phyloP scores from a whole-genome alignment of 1,140 invertebrate species.

The Mactra quadrangularis region DNA sequence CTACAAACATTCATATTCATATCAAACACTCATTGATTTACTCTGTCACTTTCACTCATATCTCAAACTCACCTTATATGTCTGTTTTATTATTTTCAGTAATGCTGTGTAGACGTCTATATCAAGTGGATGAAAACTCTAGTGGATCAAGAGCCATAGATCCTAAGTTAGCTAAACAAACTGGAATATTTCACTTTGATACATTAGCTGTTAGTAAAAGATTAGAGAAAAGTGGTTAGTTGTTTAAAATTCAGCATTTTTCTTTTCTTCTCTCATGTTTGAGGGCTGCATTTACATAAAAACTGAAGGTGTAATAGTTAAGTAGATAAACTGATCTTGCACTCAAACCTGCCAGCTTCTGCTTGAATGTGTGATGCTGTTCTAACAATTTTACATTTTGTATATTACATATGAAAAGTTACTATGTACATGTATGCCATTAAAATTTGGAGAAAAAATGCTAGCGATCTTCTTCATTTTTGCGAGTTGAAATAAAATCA shows the following conservation, averaged over 20 bases:
- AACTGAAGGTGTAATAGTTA: too few relatives aligned
- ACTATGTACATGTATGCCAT: too few relatives aligned
- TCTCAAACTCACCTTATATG: background rate
- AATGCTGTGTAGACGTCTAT: background rate
- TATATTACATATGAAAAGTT: background rate
- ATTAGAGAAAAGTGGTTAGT: background rate
- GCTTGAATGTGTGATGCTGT: background rate
- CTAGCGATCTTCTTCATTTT: too few relatives aligned
- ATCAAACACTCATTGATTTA: too few relatives aligned
- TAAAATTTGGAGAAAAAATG: too few relatives aligned
- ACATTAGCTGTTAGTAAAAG: constrained; percentile 13
- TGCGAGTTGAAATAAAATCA: too few relatives aligned
- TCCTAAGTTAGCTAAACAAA: background rate
- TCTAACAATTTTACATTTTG: background rate
- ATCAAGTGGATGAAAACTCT: background rate
- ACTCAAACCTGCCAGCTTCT: background rate
- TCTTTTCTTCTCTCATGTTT: background rate
- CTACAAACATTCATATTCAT: too few relatives aligned
- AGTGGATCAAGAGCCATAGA: constrained; percentile 12
- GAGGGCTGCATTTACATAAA: background rate
- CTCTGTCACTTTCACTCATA: too few relatives aligned
- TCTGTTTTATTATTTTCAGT: background rate
- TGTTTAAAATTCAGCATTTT: too few relatives aligned
- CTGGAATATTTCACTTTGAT: background rate
- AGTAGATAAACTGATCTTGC: background rate